Evolutionary conservation across 1,140 invertebrate genomes (phyloP).

Genomic region (Cepaea nemoralis): DNA sequence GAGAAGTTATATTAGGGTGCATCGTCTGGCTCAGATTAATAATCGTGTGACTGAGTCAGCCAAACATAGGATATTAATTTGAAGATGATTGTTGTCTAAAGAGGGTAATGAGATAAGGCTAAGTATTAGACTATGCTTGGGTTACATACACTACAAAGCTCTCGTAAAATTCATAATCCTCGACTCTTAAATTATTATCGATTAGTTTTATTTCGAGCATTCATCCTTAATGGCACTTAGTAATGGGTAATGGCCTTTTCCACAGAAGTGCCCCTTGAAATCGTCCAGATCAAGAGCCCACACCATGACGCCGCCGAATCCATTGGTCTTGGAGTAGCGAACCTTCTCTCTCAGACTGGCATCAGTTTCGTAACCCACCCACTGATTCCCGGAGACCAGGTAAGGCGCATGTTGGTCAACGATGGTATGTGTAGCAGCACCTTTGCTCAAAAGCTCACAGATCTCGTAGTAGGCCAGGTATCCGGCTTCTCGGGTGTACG

Average conservation of each 20-base stretch:
- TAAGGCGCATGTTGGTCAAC: constrained; percentile 81
- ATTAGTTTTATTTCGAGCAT: constrained; percentile 12
- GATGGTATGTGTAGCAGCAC: constrained; percentile 43
- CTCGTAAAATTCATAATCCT: too few species aligned
- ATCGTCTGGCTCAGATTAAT: too few species aligned
- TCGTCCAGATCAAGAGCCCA: constrained; percentile 98
- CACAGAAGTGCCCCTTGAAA: constrained; percentile 85
- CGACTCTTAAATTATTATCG: too few species aligned
- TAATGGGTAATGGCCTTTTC: constrained; percentile 89
- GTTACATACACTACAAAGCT: too few species aligned
- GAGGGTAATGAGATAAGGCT: too few species aligned
- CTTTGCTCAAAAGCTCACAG: constrained; percentile 47
- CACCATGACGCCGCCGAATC: constrained; percentile 86
- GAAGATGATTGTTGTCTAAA: too few species aligned
- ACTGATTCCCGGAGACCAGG: constrained; percentile 83
- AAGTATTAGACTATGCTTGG: too few species aligned
- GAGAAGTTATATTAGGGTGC: too few species aligned
- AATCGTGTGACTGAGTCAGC: too few species aligned
- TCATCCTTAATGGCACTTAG: constrained; percentile 76
- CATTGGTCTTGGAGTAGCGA: constrained; percentile 36
- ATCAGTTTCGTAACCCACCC: constrained; percentile 90
- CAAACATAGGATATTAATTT: too few species aligned
- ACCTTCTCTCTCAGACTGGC: constrained; percentile 81
- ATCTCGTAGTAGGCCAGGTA: constrained; percentile 45
- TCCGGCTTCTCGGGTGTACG: constrained; percentile 75